Conservation (phyloP, 2,888 invertebrate species). For the Drosophila anceps region DNA sequence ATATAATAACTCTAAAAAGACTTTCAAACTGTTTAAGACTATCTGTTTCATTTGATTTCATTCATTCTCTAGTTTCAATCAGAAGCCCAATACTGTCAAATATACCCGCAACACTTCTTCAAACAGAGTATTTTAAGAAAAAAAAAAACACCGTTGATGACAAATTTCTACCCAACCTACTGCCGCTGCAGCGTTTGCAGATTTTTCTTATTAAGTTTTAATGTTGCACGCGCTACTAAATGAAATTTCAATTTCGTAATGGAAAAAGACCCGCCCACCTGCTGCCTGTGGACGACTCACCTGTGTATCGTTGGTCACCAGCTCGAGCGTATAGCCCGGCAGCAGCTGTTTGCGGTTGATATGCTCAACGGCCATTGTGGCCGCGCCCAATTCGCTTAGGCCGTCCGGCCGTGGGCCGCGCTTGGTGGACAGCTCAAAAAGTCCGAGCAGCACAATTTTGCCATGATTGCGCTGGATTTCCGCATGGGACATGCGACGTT, state of each 20-base stretch:
- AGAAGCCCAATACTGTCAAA: background rate
- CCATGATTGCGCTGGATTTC: conserved; percentile 83
- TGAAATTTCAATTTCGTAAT: conserved; percentile 80
- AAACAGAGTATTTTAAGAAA: background rate
- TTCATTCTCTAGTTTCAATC: too few relatives aligned
- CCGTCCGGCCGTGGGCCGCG: conserved; percentile 89
- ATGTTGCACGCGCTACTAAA: conserved; percentile 72
- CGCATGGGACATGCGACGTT: conserved; percentile 80
- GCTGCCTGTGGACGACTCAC: conserved; percentile 86
- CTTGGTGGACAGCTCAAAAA: conserved; percentile 91
- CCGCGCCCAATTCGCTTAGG: conserved; percentile 91
- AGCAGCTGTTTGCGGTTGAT: conserved; percentile 90
- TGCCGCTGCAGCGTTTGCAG: conserved; percentile 55
- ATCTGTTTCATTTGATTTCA: background rate
- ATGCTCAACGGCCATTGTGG: conserved; percentile 91
- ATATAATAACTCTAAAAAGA: background rate
- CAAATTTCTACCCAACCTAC: conserved; percentile 47
- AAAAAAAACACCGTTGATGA: conserved; percentile 39
- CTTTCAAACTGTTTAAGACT: background rate
- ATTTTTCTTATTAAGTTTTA: conserved; percentile 80
- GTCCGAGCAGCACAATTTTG: conserved; percentile 90
- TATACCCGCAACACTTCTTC: background rate
- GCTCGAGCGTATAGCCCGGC: conserved; percentile 90
- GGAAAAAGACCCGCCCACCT: conserved; percentile 24
- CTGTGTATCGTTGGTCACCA: conserved; percentile 94